Evolutionary conservation across 2,888 invertebrate species (phyloP).

Genomic region (Pocota personata): DNA sequence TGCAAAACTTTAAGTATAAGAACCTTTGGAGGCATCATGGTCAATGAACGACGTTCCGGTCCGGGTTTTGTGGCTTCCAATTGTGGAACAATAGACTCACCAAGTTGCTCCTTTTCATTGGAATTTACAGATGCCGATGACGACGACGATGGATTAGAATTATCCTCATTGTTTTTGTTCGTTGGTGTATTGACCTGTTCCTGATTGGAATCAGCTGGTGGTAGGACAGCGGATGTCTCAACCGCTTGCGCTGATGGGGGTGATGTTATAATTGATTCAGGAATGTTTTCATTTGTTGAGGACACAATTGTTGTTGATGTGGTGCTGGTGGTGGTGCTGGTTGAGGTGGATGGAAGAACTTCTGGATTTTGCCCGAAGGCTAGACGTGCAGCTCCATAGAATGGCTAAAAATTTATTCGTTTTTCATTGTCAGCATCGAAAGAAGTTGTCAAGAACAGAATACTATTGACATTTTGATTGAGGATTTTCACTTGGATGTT

Average conservation of each 20-base stretch:
- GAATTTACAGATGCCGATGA: constrained; percentile 77
- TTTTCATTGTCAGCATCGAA: constrained; percentile 73
- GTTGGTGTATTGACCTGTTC: constrained; percentile 21
- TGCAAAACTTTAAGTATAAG: constrained; percentile 74
- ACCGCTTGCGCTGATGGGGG: constrained; percentile 69
- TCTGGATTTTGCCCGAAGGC: constrained; percentile 84
- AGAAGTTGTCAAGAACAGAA: constrained; percentile 23
- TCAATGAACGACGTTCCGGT: constrained; percentile 79
- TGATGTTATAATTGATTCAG: constrained; percentile 71
- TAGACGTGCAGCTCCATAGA: constrained; percentile 86
- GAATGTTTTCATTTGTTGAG: constrained; percentile 53
- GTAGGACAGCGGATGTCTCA: constrained; percentile 50
- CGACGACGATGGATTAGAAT: constrained; percentile 29
- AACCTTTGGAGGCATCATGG: constrained; percentile 81
- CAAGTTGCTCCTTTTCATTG: constrained; percentile 77
- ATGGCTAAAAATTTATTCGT: constrained; percentile 82
- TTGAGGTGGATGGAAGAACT: constrained; percentile 79
- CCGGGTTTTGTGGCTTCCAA: constrained; percentile 77
- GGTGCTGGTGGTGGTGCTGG: constrained; percentile 76
- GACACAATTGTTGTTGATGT: constrained; percentile 62
- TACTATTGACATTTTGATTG: neutral
- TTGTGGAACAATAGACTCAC: constrained; percentile 78
- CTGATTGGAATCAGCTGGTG: constrained; percentile 41
- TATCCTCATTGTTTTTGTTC: constrained; percentile 31
- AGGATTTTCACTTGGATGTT: neutral